Conservation (phyloP, 2,113 vertebrate species). For the Elephantulus edwardii region DNA sequence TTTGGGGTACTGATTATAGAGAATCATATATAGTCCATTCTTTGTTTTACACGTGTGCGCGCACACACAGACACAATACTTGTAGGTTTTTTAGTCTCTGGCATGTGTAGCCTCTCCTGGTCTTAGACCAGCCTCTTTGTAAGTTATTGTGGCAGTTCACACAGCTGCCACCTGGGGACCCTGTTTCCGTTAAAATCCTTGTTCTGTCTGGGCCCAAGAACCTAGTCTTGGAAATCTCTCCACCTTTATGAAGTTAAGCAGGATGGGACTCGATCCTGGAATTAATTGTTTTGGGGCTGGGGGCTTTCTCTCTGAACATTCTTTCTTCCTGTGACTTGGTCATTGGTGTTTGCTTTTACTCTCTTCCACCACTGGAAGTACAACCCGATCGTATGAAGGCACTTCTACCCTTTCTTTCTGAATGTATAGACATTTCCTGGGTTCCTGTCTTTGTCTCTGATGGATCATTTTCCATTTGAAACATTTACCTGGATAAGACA, state of each 20-base stretch:
- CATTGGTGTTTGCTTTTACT: constrained; percentile 62
- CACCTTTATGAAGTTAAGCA: constrained; percentile 54
- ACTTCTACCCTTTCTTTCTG: constrained; percentile 57
- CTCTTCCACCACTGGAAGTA: constrained; percentile 34
- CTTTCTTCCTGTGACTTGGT: constrained; percentile 56
- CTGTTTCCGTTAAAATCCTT: constrained; percentile 74
- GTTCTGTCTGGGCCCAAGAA: constrained; percentile 66
- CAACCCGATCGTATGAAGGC: constrained; percentile 23
- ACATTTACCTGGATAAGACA: constrained; percentile 62
- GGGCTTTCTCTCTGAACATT: constrained; percentile 45
- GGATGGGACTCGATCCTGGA: constrained; percentile 62
- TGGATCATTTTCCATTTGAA: constrained; percentile 62
- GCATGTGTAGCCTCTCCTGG: constrained; percentile 70
- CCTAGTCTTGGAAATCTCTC: constrained; percentile 66
- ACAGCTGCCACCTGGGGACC: constrained; percentile 79
- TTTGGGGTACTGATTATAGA: constrained; percentile 77
- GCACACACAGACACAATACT: constrained; percentile 69
- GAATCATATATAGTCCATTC: constrained; percentile 77
- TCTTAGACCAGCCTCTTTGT: constrained; percentile 80
- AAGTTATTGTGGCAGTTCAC: constrained; percentile 74
- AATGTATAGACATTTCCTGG: constrained; percentile 58
- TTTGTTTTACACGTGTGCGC: constrained; percentile 74
- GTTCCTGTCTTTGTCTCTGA: constrained; percentile 53
- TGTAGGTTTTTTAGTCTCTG: too few relatives aligned
- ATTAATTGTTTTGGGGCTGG: background rate